Base-by-base conservation (phyloP, 2,797 vertebrate genomes). In the Nyctalus aviator region DNA sequence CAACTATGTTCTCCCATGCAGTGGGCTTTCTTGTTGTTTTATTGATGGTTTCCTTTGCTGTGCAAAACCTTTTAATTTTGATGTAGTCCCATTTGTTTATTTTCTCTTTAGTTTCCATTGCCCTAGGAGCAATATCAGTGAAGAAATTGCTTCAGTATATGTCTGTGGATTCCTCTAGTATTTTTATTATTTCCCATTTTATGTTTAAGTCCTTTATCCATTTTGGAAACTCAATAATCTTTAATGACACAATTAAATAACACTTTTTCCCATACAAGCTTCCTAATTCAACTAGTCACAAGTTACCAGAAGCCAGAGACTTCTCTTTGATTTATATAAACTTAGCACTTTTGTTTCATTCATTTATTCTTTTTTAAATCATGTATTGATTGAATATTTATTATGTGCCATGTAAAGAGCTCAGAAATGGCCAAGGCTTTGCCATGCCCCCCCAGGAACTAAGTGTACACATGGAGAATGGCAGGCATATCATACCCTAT, bases 351-450 rank as follows among this genome's bases (percentile, higher is more conserved):
- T 88, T 89, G 18, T 85, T 90, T 77, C 55, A 86, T 55, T 82
- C 6, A 78, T 75, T 50, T 88, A 84, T 79, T 83, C 8, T 71
- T 89, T 84, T 69, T 7, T 3, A 64, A 64, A 46, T 1, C 25
- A 69, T 78, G 17, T 25, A 69, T 21, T 82, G 6, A 48, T 64
- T 50, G 66, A 71, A 44, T 55, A 77, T 66, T 77, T 86, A 59
- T 68, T 41, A 37, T 23, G 6, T 72, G 21, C 23, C 21, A 77
- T 66, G 23, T 75, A 25, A 88, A 84, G 50, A 64, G 7, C 15
- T 73, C 41, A 66, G 18, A 84, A 90, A 90, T 69, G 23, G 68
- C 25, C 25, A 94, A 84, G 10, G 8, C 44, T 93, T 88, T 75
- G 7, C 77, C 35, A 10, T 91, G 66, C 37, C 50, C 53, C 21